Base-by-base conservation (phyloP, 2,888 invertebrate genomes). In the Philaethria dido region DNA sequence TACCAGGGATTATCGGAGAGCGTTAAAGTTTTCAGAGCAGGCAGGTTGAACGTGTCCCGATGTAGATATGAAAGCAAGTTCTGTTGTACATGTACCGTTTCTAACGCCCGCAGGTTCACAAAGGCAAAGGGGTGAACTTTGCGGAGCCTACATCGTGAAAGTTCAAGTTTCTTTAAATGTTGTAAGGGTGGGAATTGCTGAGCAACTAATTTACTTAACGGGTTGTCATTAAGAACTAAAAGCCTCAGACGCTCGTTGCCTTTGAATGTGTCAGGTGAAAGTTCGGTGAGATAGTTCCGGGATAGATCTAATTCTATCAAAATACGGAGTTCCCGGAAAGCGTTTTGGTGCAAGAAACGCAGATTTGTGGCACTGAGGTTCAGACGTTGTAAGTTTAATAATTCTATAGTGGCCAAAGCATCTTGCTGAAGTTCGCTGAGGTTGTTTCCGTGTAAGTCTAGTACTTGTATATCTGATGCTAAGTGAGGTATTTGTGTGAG, bases 1-100 rank as follows among this genome's bases (percentile, higher is more conserved):
- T 94, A 94, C 98, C 98, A 98, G 8, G 96, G 97, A 84, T 98
- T 98, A 39, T 96, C 96, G 73, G 97, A 96, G 63, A 98, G 86
- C 13, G 95, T 94, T 16, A 98, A 89, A 3, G 97, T 96, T 89
- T 97, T 97, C 57, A 98, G 91, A 64, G 85, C 78, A 3, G 91
- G 90, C 47, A 92, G 81, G 74, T 92, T 89, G 63, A 92, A 91
- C 1, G 92, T 91, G 60, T 88, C 85, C 70, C 85, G 85, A 74
- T 92, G 91, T 25, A 98, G 93, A 77, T 94, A 94, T 16, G 95
- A 93, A 72, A 98, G 95, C 70, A 94, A 93, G 86, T 98, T 98
- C 73, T 96, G 96, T 67, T 96, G 96, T 57, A 98, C 92, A 78
- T 97, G 96, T 70, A 98, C 93, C 77, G 97, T 97, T 91, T 98